Conservation (phyloP, 2,797 vertebrate species). For the Propithecus perrieri region DNA sequence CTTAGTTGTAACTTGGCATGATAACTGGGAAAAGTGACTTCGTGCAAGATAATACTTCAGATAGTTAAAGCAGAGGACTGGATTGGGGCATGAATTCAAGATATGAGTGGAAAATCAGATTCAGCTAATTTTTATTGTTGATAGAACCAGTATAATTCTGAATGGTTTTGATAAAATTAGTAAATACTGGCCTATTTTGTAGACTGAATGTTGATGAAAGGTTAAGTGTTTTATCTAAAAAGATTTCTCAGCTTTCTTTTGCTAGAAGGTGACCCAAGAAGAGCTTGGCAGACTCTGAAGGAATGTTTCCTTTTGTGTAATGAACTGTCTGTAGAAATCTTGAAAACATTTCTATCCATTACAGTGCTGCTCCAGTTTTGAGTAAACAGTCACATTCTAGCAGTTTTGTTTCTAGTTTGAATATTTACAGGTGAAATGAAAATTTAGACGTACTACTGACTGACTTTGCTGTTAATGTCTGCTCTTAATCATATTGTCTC, state of each 20-base stretch:
- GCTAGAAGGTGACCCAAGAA: conserved; percentile 17
- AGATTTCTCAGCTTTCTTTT: conserved; percentile 28
- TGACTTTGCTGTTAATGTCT: conserved; percentile 20
- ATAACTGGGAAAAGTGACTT: conserved; percentile 58
- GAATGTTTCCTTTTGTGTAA: conserved; percentile 21
- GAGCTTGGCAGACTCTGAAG: neutral
- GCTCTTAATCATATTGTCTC: neutral
- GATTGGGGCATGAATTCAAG: neutral
- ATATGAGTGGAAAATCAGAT: neutral
- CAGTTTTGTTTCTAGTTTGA: conserved; percentile 43
- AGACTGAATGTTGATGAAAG: neutral
- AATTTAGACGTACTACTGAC: neutral
- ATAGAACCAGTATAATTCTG: conserved; percentile 4
- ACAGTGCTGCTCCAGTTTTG: neutral
- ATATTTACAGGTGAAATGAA: conserved; percentile 17
- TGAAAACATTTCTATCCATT: neutral
- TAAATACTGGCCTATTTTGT: neutral
- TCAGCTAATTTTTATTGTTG: conserved; percentile 18
- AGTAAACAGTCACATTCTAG: neutral
- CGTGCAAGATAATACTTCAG: conserved; percentile 34
- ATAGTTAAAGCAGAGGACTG: conserved; percentile 35
- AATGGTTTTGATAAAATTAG: conserved; percentile 34
- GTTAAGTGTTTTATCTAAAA: conserved; percentile 46
- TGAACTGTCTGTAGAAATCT: neutral
- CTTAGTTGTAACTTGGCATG: conserved; percentile 60